Evolutionary conservation across 2,888 invertebrate genomes (phyloP), one percentile per base, ranked within the genome.

Genomic region (Athripsodes cinereus): DNA sequence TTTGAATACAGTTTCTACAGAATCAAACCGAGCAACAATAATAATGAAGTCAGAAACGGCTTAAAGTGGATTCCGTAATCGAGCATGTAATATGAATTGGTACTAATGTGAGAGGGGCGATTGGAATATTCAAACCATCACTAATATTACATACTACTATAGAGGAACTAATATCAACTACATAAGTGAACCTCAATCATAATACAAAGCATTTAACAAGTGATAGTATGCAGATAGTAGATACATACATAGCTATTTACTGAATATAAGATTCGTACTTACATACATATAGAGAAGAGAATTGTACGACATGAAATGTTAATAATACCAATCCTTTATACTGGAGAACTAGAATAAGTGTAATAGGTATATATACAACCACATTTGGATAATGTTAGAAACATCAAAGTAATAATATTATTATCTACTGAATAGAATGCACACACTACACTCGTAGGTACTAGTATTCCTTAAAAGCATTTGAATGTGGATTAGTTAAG

Each of bases 171-270:
- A 55, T 50, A 20, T 21, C 59, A 46, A 20, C 54, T 51, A 54
- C 46, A 54, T 44, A 51, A 49, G 21, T 46, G 52, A 35, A 52
- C 21, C 26, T 55, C 59, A 59, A 59, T 59, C 55, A 59, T 59
- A 55, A 59, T 59, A 55, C 52, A 55, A 52, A 59, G 46, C 59
- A 47, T 59, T 40, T 40, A n/a, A 26, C 26, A 26, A 26, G 26
- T 26, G 10, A 6, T 6, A 10, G 26, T 26, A 6, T 26, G 10
- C 5, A 6, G 26, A 26, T 26, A 26, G 26, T 26, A 10, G 26
- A n/a, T n/a, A n/a, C n/a, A n/a, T n/a, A n/a, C n/a, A n/a, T n/a
- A n/a, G n/a, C n/a, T n/a, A n/a, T n/a, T n/a, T n/a, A n/a, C n/a
- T n/a, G n/a, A n/a, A n/a, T n/a, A n/a, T n/a, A n/a, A n/a, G n/a